A percentile compares a stretch with the other conserved stretches of the same genome.
Evolutionary conservation across 2,888 invertebrate genomes (phyloP).

Genomic region (Zhuqinia jingwanae): DNA sequence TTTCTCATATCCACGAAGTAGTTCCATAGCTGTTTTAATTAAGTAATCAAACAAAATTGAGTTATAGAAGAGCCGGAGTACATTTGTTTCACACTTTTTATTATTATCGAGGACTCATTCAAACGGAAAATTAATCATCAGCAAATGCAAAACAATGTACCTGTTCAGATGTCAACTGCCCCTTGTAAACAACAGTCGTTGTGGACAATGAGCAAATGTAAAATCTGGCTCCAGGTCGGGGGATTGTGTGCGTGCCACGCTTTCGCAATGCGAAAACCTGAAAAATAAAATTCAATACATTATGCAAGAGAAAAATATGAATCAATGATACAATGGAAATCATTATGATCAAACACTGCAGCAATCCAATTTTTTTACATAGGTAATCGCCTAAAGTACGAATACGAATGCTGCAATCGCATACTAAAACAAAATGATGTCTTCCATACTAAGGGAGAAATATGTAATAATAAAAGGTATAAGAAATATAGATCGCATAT

Average conservation of each 20-base stretch:
- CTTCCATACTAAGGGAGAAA: too few relatives aligned
- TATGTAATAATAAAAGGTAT: too few relatives aligned
- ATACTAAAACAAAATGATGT: too few relatives aligned
- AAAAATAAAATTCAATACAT: conserved; percentile 79
- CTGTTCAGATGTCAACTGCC: conserved; percentile 97
- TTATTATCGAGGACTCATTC: neutral
- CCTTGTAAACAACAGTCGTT: conserved; percentile 97
- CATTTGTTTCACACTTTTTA: too few relatives aligned
- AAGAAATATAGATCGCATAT: too few relatives aligned
- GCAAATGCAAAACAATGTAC: conserved; percentile 17
- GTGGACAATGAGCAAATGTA: conserved; percentile 98
- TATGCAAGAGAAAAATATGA: too few relatives aligned
- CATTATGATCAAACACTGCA: too few relatives aligned
- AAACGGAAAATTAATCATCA: conserved; percentile 33
- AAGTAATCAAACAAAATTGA: neutral
- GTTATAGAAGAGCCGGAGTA: too few relatives aligned
- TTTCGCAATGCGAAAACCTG: conserved; percentile 97
- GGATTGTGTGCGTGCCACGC: conserved; percentile 93
- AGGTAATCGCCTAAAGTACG: too few relatives aligned
- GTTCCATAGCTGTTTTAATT: conserved; percentile 85
- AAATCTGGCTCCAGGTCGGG: conserved; percentile 92
- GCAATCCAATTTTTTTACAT: too few relatives aligned
- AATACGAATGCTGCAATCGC: too few relatives aligned
- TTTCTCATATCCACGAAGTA: conserved; percentile 86
- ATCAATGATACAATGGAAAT: too few relatives aligned